These are phyloP conservation scores for Bubo scandiacus DNA, from an alignment of 2,113 vertebrate species.

Conservation along the genomic window DNA sequence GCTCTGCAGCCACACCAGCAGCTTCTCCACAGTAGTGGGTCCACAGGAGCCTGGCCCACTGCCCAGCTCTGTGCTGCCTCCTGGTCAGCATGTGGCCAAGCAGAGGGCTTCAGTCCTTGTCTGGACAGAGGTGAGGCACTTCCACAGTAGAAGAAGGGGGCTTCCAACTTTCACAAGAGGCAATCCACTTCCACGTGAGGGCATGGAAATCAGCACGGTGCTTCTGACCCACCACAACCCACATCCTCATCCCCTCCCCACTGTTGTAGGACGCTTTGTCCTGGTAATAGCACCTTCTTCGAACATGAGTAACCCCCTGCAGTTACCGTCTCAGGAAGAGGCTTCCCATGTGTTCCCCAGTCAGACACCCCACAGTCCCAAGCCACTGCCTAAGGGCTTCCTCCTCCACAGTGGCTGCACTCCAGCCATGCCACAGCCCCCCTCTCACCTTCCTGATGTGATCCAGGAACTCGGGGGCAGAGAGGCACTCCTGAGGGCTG, in stretches of 20 bases:
- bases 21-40: not conserved
- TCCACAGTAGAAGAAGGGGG: not conserved
- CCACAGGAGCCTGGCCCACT: too few species aligned
- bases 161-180: not conserved
- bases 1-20: not conserved
- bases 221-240: not conserved
- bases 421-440: not conserved
- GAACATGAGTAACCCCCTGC: not conserved
- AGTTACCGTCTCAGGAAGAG: not conserved
- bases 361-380: not conserved
- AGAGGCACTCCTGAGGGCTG: constrained; percentile 87
- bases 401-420: not conserved
- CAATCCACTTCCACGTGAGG: not conserved
- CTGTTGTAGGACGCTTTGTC: not conserved
- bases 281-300: not conserved
- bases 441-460: constrained; percentile 91
- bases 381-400: not conserved
- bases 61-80: not conserved
- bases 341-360: fast-evolving
- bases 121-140: not conserved
- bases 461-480: constrained; percentile 89
- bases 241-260: not conserved
- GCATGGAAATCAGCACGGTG: not conserved
- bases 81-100: not conserved
- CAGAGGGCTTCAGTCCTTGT: not conserved